Base-by-base conservation (phyloP, 1,140 invertebrate genomes). In the Colletes latitarsis region DNA sequence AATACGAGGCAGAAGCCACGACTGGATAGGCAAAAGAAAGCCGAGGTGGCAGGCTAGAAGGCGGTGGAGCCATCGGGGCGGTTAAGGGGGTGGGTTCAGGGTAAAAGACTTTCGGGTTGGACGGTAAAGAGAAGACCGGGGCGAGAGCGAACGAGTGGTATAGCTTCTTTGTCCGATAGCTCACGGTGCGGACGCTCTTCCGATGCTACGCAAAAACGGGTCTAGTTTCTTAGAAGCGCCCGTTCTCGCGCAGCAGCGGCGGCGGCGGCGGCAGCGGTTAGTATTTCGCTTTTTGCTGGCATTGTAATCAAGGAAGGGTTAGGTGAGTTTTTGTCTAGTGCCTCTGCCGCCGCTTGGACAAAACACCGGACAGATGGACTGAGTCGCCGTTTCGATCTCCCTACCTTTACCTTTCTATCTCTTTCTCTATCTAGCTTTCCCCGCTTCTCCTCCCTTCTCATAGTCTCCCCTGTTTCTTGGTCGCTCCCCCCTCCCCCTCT, bases 251-350 rank as follows among this genome's bases (percentile, higher is more conserved):
- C 71, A 84, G 71, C 77, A 82, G 55, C 89, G 81, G 72, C 83
- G 63, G 71, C 57, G 62, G 74, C 71, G 49, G 76, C 79, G 84
- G 86, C 92, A 89, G 92, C 92, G 92, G 93, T 93, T 93, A 93
- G 92, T 93, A 93, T 93, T 93, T 93, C 91, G 91, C 92, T 93
- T 93, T 93, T 93, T 93, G 90, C 92, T 82, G 89, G 90, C 90
- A 93, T 93, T 93, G 93, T 93, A 93, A 93, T 93, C 93, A 93
- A 93, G 93, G 92, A 93, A 93, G 93, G 93, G 93, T 93, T 93
- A 93, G 93, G 92, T 91, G 91, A 92, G 92, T 93, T 93, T 93
- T 93, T 93, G 92, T 90, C 86, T 80, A 73, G 72, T 72, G 52
- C 80, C 75, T 84, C 78, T 79, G 81, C 88, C 88, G 88, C 87